These are phyloP conservation scores for Schizopygopsis pylzovi DNA, from an alignment of 2,797 vertebrate species.

Conservation along the genomic window DNA sequence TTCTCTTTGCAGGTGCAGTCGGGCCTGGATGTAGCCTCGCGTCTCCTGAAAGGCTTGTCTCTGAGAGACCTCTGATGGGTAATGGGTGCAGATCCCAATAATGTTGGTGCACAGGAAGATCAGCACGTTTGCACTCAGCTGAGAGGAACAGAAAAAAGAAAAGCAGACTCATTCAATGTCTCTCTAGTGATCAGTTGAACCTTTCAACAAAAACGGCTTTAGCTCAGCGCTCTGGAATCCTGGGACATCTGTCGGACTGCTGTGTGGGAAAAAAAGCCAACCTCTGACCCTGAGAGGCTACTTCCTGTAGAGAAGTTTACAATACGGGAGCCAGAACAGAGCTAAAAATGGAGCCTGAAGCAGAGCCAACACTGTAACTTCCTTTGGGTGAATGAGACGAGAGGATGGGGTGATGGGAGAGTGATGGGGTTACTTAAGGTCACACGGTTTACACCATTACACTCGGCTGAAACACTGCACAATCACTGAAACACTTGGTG, in stretches of 20 bases:
- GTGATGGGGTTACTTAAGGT: conserved; percentile 46
- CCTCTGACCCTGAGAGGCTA: conserved; percentile 47
- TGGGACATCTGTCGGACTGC: conserved; percentile 47
- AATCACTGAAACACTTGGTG: background rate
- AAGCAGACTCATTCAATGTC: conserved; percentile 12
- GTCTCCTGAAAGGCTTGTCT: conserved; percentile 90
- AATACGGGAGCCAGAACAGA: conserved; percentile 25
- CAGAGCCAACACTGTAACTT: conserved; percentile 49
- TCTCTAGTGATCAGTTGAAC: conserved; percentile 3
- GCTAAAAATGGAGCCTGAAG: conserved; percentile 55
- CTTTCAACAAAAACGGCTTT: conserved; percentile 17
- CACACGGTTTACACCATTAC: conserved; percentile 35
- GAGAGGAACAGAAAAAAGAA: background rate
- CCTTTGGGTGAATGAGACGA: conserved; percentile 43
- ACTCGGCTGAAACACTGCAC: background rate
- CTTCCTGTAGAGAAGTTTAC: conserved; percentile 50
- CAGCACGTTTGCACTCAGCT: conserved; percentile 85
- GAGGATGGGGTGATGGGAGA: conserved; percentile 3
- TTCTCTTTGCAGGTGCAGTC: conserved; percentile 85
- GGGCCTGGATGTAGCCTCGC: conserved; percentile 86
- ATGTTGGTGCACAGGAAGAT: conserved; percentile 89
- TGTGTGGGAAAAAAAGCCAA: conserved; percentile 52
- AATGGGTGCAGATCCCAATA: conserved; percentile 89
- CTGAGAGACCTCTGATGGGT: conserved; percentile 88
- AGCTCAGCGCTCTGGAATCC: background rate